Conservation (phyloP, 1,140 invertebrate species). For the Penaeus indicus region DNA sequence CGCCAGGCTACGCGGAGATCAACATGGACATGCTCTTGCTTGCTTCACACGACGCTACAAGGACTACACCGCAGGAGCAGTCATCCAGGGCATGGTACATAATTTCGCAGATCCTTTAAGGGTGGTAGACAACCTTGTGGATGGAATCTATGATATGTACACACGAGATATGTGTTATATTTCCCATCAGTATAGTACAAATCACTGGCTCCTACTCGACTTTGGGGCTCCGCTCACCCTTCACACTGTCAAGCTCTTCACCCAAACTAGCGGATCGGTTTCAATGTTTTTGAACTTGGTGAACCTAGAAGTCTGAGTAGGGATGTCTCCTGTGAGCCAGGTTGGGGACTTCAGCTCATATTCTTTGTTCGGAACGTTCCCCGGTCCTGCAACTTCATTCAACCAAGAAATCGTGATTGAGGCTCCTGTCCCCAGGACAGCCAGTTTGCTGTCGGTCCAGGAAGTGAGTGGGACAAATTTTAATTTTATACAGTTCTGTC, state of each 20-base stretch:
- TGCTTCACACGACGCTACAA: neutral
- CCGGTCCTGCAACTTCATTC: conserved; percentile 1
- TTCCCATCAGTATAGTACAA: neutral
- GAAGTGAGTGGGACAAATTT: neutral
- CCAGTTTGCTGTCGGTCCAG: conserved; percentile 19
- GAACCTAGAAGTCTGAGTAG: neutral
- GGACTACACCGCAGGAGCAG: neutral
- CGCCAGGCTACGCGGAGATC: neutral
- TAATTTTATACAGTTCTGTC: neutral
- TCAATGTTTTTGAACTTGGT: neutral
- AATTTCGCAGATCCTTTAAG: neutral
- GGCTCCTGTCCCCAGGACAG: neutral
- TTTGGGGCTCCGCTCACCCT: neutral
- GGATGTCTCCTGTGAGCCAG: neutral
- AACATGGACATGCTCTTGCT: neutral
- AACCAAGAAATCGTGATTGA: neutral
- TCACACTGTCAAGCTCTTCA: neutral
- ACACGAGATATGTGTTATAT: neutral
- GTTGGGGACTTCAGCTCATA: neutral
- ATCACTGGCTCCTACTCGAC: neutral
- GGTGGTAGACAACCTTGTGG: neutral
- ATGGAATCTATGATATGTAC: neutral
- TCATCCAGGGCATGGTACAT: neutral
- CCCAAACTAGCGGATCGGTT: neutral
- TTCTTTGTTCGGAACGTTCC: neutral